phyloP scores from a whole-genome alignment of 2,888 invertebrate species.

The Phymatocera aterrima region DNA sequence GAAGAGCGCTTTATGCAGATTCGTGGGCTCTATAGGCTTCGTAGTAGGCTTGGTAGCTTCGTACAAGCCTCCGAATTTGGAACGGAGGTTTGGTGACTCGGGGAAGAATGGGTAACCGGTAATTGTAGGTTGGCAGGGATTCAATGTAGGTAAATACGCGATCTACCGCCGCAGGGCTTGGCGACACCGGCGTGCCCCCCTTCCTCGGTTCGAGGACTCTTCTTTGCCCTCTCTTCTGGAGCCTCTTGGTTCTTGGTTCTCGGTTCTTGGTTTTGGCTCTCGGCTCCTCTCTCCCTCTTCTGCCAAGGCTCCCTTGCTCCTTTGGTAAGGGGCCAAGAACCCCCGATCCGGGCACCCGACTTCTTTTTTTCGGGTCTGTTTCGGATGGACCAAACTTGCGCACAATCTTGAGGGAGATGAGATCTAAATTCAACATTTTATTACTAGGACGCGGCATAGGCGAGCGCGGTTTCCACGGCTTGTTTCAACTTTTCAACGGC shows the following conservation, averaged over 20 bases:
- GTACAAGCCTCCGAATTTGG: constrained; percentile 63
- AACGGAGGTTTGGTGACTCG: constrained; percentile 57
- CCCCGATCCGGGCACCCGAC: constrained; percentile 63
- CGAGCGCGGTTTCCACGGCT: constrained; percentile 28
- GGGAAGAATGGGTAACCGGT: constrained; percentile 72
- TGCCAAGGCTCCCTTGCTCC: constrained; percentile 28
- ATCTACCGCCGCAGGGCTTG: constrained; percentile 62
- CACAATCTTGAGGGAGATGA: constrained; percentile 45
- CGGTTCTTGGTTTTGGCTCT: not conserved
- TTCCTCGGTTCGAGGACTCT: constrained; percentile 25
- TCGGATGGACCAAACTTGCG: constrained; percentile 45
- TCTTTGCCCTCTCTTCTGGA: constrained; percentile 18
- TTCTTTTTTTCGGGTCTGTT: constrained; percentile 42
- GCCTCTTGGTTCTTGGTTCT: constrained; percentile 11
- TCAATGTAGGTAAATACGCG: constrained; percentile 74
- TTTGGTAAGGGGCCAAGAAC: constrained; percentile 71
- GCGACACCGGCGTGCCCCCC: constrained; percentile 60
- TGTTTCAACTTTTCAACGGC: constrained; percentile 40
- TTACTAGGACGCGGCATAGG: constrained; percentile 6
- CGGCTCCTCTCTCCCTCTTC: not conserved
- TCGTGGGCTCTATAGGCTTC: constrained; percentile 59
- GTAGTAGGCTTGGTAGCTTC: constrained; percentile 37
- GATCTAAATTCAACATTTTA: constrained; percentile 46
- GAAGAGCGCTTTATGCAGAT: constrained; percentile 60
- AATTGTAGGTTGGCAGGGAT: constrained; percentile 74